phyloP scores from a whole-genome alignment of 92 coral and sea anemone genomes.

The Pocillopora grandis region DNA sequence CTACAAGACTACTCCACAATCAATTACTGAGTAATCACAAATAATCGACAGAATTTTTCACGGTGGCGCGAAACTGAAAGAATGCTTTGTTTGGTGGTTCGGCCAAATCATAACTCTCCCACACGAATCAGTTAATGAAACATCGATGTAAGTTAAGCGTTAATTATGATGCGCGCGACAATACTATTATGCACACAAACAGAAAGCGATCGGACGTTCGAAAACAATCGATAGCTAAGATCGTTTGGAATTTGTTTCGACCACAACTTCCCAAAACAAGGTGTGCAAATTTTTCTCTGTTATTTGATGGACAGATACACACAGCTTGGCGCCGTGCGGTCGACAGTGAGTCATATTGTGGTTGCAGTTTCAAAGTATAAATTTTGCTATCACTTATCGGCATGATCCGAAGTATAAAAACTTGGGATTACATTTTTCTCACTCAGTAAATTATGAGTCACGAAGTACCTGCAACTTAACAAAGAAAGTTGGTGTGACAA shows the following conservation, averaged over 20 bases:
- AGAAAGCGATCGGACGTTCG: conserved; percentile 15
- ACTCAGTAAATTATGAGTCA: background rate
- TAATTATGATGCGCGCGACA: background rate
- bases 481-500: background rate
- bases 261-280: conserved; percentile 37
- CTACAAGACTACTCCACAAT: background rate
- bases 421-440: background rate
- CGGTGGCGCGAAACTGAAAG: conserved; percentile 50
- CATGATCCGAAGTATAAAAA: conserved; percentile 22
- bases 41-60: background rate
- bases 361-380: conserved; percentile 19
- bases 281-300: conserved; percentile 19
- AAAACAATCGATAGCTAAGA: conserved; percentile 17
- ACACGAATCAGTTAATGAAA: conserved; percentile 24
- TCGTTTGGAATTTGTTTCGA: conserved; percentile 43
- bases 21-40: conserved; percentile 14
- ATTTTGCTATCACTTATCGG: conserved; percentile 33
- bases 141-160: background rate
- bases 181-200: background rate
- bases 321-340: conserved; percentile 62
- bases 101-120: conserved; percentile 9
- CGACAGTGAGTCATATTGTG: conserved; percentile 42
- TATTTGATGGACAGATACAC: conserved; percentile 57
- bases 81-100: conserved; percentile 19
- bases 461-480: conserved; percentile 1